Evolutionary conservation across 2,113 vertebrate species (phyloP).

Genomic region (Arothron firmamentum): DNA sequence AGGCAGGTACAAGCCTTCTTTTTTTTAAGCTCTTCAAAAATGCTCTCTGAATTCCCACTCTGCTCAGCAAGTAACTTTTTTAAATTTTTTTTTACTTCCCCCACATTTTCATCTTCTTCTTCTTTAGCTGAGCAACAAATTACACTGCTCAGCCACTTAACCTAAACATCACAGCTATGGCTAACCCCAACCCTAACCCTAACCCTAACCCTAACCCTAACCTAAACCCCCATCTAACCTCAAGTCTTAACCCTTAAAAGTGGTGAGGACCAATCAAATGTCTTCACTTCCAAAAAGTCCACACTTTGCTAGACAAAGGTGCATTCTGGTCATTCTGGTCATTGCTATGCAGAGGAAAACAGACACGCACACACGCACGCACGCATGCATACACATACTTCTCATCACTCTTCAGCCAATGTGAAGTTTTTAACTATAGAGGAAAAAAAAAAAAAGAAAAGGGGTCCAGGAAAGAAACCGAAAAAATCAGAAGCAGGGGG

Average conservation of each 20-base stretch:
- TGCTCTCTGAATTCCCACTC: constrained; percentile 56
- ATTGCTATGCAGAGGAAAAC: not conserved
- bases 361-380: not conserved
- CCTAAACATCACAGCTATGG: too few relatives aligned
- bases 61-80: constrained; percentile 29
- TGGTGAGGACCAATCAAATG: too few relatives aligned
- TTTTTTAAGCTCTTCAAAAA: constrained; percentile 55
- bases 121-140: constrained; percentile 13
- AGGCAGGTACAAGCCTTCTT: constrained; percentile 37
- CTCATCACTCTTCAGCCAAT: constrained; percentile 21
- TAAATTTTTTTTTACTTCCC: not conserved
- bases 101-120: constrained; percentile 14
- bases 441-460: constrained; percentile 1
- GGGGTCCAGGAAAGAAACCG: not conserved
- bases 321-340: too few relatives aligned
- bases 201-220: too few relatives aligned
- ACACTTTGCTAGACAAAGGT: too few relatives aligned
- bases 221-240: too few relatives aligned
- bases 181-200: too few relatives aligned
- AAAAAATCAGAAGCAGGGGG: constrained; percentile 2
- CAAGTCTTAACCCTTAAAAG: too few relatives aligned
- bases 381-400: not conserved
- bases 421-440: constrained; percentile 28
- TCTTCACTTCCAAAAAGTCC: too few relatives aligned
- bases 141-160: not conserved